phyloP scores from a whole-genome alignment of 1,140 invertebrate species.

The Lutraria rhynchaena region DNA sequence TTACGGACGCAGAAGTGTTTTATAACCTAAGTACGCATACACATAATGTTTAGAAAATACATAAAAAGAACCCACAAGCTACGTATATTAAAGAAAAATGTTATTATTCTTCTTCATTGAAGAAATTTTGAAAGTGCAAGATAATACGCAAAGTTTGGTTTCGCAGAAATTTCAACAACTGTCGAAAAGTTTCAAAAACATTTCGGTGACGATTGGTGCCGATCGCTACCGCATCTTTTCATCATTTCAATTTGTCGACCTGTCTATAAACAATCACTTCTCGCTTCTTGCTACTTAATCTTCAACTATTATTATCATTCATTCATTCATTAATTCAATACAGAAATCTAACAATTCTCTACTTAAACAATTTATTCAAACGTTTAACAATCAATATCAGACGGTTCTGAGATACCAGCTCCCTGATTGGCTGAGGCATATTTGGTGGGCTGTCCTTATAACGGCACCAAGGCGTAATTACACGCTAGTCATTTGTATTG shows the following conservation, averaged over 20 bases:
- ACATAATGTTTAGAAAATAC: neutral
- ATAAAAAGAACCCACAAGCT: neutral
- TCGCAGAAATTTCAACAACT: neutral
- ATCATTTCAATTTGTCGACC: constrained; percentile 33
- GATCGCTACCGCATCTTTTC: constrained; percentile 34
- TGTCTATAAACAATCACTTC: constrained; percentile 24
- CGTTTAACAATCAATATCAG: constrained; percentile 25
- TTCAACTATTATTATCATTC: constrained; percentile 43
- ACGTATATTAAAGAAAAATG: neutral
- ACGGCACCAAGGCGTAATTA: too few relatives aligned
- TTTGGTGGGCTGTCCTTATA: neutral
- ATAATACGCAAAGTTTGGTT: too few relatives aligned
- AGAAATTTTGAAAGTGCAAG: neutral
- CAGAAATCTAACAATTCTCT: constrained; percentile 33
- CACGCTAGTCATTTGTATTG: neutral
- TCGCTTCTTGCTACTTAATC: constrained; percentile 20
- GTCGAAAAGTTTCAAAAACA: neutral
- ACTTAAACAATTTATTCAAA: constrained; percentile 25
- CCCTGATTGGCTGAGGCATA: constrained; percentile 9
- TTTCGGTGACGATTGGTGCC: constrained; percentile 21
- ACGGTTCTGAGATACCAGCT: constrained; percentile 10
- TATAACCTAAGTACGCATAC: neutral
- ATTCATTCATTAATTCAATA: constrained; percentile 52
- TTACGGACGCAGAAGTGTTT: neutral
- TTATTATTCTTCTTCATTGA: neutral